Conservation (phyloP, 2,113 vertebrate species). For the Agelaius tricolor region DNA sequence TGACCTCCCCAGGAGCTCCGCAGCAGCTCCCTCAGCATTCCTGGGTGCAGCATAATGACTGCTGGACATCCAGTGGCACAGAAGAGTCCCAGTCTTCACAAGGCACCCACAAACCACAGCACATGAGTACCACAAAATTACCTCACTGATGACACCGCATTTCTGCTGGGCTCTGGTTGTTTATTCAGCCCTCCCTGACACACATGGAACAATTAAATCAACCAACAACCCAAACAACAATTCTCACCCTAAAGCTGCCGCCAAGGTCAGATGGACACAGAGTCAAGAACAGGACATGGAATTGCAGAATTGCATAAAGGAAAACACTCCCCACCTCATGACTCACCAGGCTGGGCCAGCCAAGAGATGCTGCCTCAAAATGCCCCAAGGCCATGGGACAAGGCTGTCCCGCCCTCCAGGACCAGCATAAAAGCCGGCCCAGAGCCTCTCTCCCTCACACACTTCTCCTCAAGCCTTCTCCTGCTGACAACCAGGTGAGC, state of each 20-base stretch:
- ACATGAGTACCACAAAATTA: accelerated
- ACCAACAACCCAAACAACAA: background rate
- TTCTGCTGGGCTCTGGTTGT: background rate
- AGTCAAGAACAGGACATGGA: background rate
- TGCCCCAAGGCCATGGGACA: background rate
- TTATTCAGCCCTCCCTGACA: background rate
- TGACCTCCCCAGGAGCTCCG: no score
- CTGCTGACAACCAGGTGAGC: background rate
- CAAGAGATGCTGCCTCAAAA: accelerated
- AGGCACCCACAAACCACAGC: background rate
- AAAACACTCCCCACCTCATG: background rate
- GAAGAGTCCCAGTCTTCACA: background rate
- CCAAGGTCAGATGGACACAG: background rate
- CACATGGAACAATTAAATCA: background rate
- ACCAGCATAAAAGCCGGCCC: background rate
- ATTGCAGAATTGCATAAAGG: accelerated
- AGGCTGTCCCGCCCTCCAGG: accelerated
- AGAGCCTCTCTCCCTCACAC: background rate
- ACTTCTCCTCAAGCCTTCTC: background rate
- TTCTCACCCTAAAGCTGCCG: background rate
- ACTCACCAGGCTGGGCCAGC: accelerated
- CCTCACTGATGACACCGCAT: background rate
- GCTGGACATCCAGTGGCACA: background rate
- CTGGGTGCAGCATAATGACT: background rate
- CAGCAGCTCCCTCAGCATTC: background rate